Evolutionary conservation across 1,140 invertebrate species (phyloP).

Genomic region (Drosophila watanabei): DNA sequence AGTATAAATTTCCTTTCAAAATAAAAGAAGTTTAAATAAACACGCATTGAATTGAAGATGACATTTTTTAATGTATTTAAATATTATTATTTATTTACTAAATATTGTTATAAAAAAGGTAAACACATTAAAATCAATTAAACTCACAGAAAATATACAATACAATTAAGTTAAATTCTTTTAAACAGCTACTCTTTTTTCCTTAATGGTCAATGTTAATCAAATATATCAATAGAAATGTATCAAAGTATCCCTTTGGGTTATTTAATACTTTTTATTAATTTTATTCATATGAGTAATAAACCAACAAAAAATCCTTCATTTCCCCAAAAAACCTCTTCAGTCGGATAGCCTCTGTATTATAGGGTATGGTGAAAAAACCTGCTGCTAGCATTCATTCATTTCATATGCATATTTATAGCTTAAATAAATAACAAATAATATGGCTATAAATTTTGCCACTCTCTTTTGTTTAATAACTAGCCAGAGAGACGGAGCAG

Average conservation of each 20-base stretch:
- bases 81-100: too few species aligned
- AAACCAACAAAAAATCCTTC: neutral
- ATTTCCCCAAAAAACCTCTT: neutral
- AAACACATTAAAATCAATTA: neutral
- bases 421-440: slow-evolving; percentile 84
- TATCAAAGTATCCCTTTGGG: neutral
- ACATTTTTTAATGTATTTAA: too few species aligned
- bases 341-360: neutral
- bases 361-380: slow-evolving; percentile 63
- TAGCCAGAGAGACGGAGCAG: slow-evolving; percentile 34
- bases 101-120: neutral
- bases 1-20: too few species aligned
- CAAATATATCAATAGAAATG: neutral
- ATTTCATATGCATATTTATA: slow-evolving; percentile 82
- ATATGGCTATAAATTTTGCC: slow-evolving; percentile 80
- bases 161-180: neutral
- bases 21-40: too few species aligned
- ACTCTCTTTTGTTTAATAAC: slow-evolving; percentile 81
- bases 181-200: neutral
- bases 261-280: neutral
- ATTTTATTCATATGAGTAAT: neutral
- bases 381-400: slow-evolving; percentile 70
- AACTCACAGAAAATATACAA: neutral
- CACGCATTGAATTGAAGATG: too few species aligned
- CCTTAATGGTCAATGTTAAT: neutral